Evolutionary conservation across 92 coral and sea anemone species (phyloP).

Genomic region (Plumapathes pennacea): DNA sequence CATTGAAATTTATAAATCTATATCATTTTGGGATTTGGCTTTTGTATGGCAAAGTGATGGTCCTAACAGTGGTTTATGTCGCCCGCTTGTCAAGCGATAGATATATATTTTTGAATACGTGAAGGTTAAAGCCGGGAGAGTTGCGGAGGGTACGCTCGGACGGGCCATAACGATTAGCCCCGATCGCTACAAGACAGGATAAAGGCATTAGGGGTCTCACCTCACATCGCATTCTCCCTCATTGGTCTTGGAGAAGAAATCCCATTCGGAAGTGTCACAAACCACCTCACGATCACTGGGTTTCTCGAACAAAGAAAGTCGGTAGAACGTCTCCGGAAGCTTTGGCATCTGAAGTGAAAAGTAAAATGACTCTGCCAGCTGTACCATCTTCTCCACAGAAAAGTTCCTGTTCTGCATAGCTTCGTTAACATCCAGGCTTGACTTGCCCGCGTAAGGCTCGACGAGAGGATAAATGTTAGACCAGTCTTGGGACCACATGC

Average conservation of each 20-base stretch:
- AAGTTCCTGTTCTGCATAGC: slow-evolving; percentile 44
- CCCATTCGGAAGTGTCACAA: slow-evolving; percentile 87
- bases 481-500: slow-evolving; percentile 93
- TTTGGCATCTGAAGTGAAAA: slow-evolving; percentile 56
- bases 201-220: too few relatives aligned
- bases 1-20: too few relatives aligned
- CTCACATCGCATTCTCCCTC: slow-evolving; percentile 69
- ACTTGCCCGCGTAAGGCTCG: slow-evolving; percentile 59
- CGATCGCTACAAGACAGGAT: too few relatives aligned
- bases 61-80: too few relatives aligned
- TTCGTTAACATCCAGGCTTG: slow-evolving; percentile 69
- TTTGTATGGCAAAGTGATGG: too few relatives aligned
- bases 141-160: too few relatives aligned
- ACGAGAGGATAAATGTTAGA: slow-evolving; percentile 65
- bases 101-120: too few relatives aligned
- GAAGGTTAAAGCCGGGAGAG: too few relatives aligned
- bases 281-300: slow-evolving; percentile 74
- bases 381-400: slow-evolving; percentile 53
- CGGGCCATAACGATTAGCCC: too few relatives aligned
- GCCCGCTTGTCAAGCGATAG: too few relatives aligned
- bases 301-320: slow-evolving; percentile 68
- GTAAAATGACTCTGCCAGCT: slow-evolving; percentile 71
- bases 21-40: too few relatives aligned
- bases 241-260: slow-evolving; percentile 38
- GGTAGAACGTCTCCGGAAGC: slow-evolving; percentile 53